Conservation (phyloP, 2,113 vertebrate species). For the Abramis brama region DNA sequence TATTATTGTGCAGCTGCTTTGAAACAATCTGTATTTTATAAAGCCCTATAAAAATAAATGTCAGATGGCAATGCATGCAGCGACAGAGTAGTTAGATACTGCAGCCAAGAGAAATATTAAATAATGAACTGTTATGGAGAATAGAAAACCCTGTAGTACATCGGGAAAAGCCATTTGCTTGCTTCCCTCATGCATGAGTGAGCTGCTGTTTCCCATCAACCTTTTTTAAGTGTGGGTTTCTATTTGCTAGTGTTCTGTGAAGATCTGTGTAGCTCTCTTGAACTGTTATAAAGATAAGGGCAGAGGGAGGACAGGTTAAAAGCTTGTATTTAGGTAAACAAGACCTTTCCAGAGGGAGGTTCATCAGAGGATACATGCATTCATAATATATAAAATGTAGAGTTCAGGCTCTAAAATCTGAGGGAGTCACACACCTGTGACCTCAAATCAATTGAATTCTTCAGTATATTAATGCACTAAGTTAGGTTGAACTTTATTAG, state of each 20-base stretch:
- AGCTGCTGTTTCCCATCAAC: constrained; percentile 26
- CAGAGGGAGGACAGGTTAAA: constrained; percentile 27
- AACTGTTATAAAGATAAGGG: constrained; percentile 18
- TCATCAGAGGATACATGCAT: not conserved
- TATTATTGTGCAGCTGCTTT: too few species aligned
- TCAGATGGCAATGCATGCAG: not conserved
- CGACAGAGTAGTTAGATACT: not conserved
- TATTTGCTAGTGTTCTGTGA: constrained; percentile 20
- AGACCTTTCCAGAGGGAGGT: not conserved
- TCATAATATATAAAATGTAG: not conserved
- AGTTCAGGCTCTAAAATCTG: not conserved
- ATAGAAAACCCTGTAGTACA: constrained; percentile 21
- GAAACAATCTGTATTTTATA: too few species aligned
- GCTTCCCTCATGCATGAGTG: not conserved
- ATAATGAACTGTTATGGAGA: constrained; percentile 36
- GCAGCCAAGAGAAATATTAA: constrained; percentile 32
- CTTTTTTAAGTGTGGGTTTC: not conserved
- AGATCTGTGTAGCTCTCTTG: constrained; percentile 32
- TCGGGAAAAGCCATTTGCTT: constrained; percentile 34
- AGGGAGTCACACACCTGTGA: not conserved
- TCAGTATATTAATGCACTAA: not conserved
- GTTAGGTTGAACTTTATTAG: not conserved
- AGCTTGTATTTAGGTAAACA: constrained; percentile 37
- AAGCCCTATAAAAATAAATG: too few species aligned
- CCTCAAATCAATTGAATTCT: not conserved